Base-by-base conservation (phyloP, 30 jellyfish, hydroid and myxozoan species). In the Morbakka virulenta region DNA sequence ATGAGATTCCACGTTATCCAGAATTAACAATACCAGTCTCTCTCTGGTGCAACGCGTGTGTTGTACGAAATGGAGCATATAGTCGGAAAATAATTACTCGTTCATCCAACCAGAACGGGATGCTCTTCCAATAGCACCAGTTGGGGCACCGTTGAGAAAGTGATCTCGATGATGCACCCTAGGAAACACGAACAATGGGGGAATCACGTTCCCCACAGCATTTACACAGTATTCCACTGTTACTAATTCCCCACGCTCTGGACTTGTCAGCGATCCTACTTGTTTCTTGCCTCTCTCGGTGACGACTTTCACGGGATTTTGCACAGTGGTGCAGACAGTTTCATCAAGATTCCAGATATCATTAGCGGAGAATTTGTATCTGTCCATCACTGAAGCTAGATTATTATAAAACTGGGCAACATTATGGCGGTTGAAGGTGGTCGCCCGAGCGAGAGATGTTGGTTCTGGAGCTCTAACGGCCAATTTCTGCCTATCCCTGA, bases 391-490 rank as follows among this genome's bases (percentile, higher is more conserved):
- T 65, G 23, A 11, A 12, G 23, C 77, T 26, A 22, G 24, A 35
- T 72, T 72, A 34, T 61, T 72, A 35, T 26, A 72, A 50, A 41
- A 72, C 47, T 52, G 31, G 34, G 84, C 81, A 21, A 74, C 86
- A 74, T 51, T 74, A 50, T 74, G 86, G 82, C 61, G 52, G 81
- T 74, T 74, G 86, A 74, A 74, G 35, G 79, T 74, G 50, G 86
- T 74, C 83, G 86, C 83, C 31, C 86, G 28, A 74, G 79, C 61
- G 27, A 72, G 47, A 47, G 52, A 41, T 26, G 84, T 72, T n/a
- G 84, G 28, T 72, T 72, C 84, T 26, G 84, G 84, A 26, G 22
- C 32, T 61, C 84, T 72, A 72, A 72, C 17, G 9, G 17, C 57
- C 57, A 41, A 41, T 41, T 41, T 41, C 13, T 41, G 57, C 57